A percentile compares a stretch with the other conserved stretches of the same genome.
phyloP scores from a whole-genome alignment of 1,140 invertebrate genomes.

The Lasioglossum baleicum region DNA sequence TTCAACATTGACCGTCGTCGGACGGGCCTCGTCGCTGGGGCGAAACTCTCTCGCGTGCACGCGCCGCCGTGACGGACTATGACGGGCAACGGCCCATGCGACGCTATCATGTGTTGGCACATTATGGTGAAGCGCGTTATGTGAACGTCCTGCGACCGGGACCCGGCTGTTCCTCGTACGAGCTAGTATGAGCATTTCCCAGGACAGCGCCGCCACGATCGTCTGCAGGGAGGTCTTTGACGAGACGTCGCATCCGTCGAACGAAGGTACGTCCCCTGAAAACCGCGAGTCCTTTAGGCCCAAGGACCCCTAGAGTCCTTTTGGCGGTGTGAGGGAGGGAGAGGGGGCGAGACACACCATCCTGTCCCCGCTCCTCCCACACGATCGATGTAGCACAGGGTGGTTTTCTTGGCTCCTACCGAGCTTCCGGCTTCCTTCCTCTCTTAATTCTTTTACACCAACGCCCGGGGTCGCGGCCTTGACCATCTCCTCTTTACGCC shows the following conservation, averaged over 20 bases:
- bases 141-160: constrained; percentile 43
- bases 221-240: constrained; percentile 91
- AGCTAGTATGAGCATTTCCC: constrained; percentile 77
- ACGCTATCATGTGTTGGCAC: constrained; percentile 12
- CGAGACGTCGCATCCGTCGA: constrained; percentile 88
- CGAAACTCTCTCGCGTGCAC: constrained; percentile 42
- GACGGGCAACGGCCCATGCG: constrained; percentile 27
- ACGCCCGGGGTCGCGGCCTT: background rate
- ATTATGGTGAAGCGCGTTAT: constrained; percentile 37
- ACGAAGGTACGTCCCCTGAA: constrained; percentile 83
- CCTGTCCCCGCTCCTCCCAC: background rate
- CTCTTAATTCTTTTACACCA: background rate
- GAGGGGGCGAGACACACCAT: too few species aligned
- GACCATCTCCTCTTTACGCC: background rate
- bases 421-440: background rate
- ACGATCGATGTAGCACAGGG: constrained; percentile 35
- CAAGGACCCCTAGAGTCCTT: too few species aligned
- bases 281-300: too few species aligned
- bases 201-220: constrained; percentile 81
- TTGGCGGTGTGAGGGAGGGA: too few species aligned
- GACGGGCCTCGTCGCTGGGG: constrained; percentile 43
- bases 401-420: constrained; percentile 11
- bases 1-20: constrained; percentile 75
- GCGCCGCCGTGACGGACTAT: constrained; percentile 46
- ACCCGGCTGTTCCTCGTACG: constrained; percentile 23